Evolutionary conservation across 1,140 invertebrate genomes (phyloP), one percentile per base, ranked within the genome.

Genomic region (Solen grandis): DNA sequence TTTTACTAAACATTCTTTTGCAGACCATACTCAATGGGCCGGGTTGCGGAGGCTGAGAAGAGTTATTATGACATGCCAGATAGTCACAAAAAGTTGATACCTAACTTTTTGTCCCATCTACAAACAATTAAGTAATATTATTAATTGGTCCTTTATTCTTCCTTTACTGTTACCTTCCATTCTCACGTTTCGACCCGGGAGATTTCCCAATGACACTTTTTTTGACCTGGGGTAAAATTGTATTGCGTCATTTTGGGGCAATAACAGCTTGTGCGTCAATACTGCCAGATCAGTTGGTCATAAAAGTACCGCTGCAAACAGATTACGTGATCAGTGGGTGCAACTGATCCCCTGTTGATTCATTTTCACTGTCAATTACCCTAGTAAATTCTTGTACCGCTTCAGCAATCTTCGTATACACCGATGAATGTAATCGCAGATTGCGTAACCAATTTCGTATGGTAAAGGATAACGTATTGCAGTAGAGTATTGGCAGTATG

Each of bases 71-170:
- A 94, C n/a, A 91, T 98, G 31, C 95, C 96, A 16, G 69, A 92
- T 36, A 94, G 94, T 33, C 97, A 99, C 90, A 95, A 96, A 89
- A 92, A 94, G 63, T 93, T 97, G 80, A 92, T 99, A 0, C 91
- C 93, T 16, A 95, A 95, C 72, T 99, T 98, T 89, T 93, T 93
- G 52, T 93, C 95, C 5, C 96, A 97, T 90, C 92, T 99, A 62
- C 92, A 94, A 41, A 94, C 94, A 55, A 94, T 98, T 10, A 95
- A 95, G 69, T 73, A 59, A 36, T 16, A n/a, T n/a, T n/a, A n/a
- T n/a, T 68, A 46, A 10, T 50, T 13, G 46, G 19, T 50, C 19
- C 8, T 50, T 8, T 13, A 13, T 50, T 50, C 46, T 13, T 13
- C 19, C 10, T 50, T 13, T 50, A 50, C 19, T 8, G 54, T 55